Base-by-base conservation (phyloP, 2,888 invertebrate species). In the Calameuta filiformis region DNA sequence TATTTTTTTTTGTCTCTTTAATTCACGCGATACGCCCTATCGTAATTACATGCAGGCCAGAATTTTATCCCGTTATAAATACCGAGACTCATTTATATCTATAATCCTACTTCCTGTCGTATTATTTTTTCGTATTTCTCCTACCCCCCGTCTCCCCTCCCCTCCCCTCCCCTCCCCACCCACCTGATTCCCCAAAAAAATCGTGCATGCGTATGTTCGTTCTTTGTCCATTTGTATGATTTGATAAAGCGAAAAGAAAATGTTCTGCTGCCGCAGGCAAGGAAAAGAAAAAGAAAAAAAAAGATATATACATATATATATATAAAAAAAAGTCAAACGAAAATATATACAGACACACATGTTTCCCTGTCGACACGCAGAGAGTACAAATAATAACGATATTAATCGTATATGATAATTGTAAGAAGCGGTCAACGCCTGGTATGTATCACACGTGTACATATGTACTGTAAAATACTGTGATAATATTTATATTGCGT, bases 391-490 rank as follows among this genome's bases (percentile, higher is more conserved):
- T 83, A 83, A 83, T 83, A 83, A 85, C 82, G 81, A 82, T 84
- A 76, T 83, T 87, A 84, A 71, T 71, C 71, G 71, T 82, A 82
- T 82, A 84, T 83, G 80, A 80, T 82, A 80, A 82, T 80, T 34
- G 71, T 34, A 79, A 71, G 71, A 71, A 34, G 31, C 71, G 31
- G 33, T 34, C 31, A n/a, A 34, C 71, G 71, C 71, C 71, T 81
- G 77, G 85, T 84, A 84, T 86, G 86, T 87, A 86, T 88, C 85
- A 88, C 87, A 87, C 85, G 85, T 90, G 89, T 90, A 89, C 88
- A 89, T 90, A 89, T 87, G 86, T 89, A 90, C 86, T 90, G 89
- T 90, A 90, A 89, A 89, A 90, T 90, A 90, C 90, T 90, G 90
- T 90, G 90, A 90, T 90, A 90, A 90, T 90, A 90, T 90, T 90